Conservation (phyloP, 2,888 invertebrate genomes). For the Muscina levida region DNA sequence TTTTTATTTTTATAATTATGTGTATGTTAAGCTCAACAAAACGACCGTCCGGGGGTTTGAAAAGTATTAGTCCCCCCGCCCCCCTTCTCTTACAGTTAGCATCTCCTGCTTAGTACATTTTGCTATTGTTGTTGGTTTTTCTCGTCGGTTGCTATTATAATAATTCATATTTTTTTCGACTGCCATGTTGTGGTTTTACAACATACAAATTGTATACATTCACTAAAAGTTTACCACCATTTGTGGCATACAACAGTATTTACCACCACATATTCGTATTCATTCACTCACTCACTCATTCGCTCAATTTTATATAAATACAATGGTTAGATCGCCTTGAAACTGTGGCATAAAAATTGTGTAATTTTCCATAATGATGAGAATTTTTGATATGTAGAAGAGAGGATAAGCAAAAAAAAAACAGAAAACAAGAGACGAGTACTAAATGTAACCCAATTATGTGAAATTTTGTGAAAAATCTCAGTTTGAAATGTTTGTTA, state of each 20-base stretch:
- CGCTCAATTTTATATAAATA: constrained; percentile 1
- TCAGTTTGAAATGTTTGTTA: too few relatives aligned
- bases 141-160: neutral
- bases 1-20: constrained; percentile 22
- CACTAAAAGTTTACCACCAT: constrained; percentile 41
- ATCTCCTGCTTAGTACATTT: too few relatives aligned
- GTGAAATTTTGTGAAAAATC: too few relatives aligned
- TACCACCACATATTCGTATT: constrained; percentile 16
- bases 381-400: neutral
- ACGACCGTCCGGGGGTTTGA: too few relatives aligned
- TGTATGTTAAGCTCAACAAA: too few relatives aligned
- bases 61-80: too few relatives aligned
- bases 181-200: constrained; percentile 18
- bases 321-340: too few relatives aligned
- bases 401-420: too few relatives aligned
- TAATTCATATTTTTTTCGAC: constrained; percentile 13
- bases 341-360: neutral
- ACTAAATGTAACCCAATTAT: too few relatives aligned
- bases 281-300: neutral
- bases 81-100: too few relatives aligned
- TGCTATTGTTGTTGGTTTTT: too few relatives aligned
- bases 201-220: constrained; percentile 35
- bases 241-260: constrained; percentile 34
- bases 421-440: too few relatives aligned
- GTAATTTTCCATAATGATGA: neutral